Conservation (phyloP, 2,797 vertebrate species). For the Sphenodon punctatus region DNA sequence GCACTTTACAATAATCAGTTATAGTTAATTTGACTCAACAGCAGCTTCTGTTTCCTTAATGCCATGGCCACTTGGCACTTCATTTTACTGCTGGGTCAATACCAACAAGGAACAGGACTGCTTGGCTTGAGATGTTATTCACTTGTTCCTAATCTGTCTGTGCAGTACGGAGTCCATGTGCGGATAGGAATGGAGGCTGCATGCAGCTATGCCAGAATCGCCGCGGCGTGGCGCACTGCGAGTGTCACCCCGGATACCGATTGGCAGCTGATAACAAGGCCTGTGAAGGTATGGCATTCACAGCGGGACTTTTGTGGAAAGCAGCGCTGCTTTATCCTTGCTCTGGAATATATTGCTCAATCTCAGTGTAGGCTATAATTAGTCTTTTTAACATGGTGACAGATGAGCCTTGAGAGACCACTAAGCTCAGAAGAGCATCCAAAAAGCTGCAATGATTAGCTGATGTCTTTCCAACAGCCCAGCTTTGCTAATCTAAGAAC, state of each 20-base stretch:
- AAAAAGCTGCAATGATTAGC: fast-evolving
- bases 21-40: too few species aligned
- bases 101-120: fast-evolving
- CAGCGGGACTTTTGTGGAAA: fast-evolving
- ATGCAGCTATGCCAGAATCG: constrained; percentile 83
- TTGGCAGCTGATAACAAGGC: constrained; percentile 80
- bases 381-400: fast-evolving
- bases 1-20: too few species aligned
- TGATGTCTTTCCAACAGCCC: fast-evolving
- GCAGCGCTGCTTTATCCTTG: fast-evolving
- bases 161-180: constrained; percentile 85
- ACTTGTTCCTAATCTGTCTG: neutral
- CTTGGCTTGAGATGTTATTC: fast-evolving
- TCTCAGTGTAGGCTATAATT: fast-evolving
- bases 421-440: fast-evolving
- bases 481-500: fast-evolving
- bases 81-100: fast-evolving
- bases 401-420: neutral
- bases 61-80: fast-evolving
- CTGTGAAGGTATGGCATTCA: constrained; percentile 80
- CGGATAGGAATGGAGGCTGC: constrained; percentile 86
- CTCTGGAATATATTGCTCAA: fast-evolving
- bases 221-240: constrained; percentile 77
- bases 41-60: too few species aligned
- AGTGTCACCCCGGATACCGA: constrained; percentile 83